phyloP scores from a whole-genome alignment of 2,113 vertebrate species.

The Pyrgilauda ruficollis region DNA sequence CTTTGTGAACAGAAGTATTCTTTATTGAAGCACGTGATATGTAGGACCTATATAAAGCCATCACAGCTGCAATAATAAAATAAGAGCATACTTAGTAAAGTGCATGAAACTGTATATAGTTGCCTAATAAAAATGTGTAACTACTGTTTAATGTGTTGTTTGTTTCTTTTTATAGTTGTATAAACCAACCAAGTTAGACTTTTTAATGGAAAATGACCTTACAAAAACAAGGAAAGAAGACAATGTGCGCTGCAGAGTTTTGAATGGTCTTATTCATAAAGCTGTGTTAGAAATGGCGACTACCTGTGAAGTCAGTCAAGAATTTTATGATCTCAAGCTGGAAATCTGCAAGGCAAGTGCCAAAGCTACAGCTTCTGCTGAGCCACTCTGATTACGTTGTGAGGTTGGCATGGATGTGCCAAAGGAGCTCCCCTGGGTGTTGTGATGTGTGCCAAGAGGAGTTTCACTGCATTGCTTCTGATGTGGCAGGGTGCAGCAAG shows the following conservation, averaged over 20 bases:
- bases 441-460: not conserved
- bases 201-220: conserved; percentile 3
- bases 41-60: not conserved
- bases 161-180: conserved; percentile 29
- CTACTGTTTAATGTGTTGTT: not conserved
- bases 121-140: not conserved
- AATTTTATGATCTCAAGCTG: conserved; percentile 74
- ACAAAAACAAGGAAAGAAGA: conserved; percentile 69
- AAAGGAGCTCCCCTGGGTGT: not conserved
- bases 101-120: not conserved
- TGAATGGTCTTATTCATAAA: conserved; percentile 77
- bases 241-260: conserved; percentile 62
- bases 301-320: conserved; percentile 75
- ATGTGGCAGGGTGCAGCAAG: not conserved
- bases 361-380: not conserved
- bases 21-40: not conserved
- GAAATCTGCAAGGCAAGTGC: conserved; percentile 80
- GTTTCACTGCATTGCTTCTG: not conserved
- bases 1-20: not conserved
- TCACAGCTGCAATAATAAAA: not conserved
- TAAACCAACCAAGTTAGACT: conserved; percentile 7
- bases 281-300: conserved; percentile 71
- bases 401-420: fast-evolving
- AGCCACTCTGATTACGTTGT: fast-evolving
- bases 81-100: not conserved